A percentile compares a stretch with the other conserved stretches of the same genome.
Evolutionary conservation across 2,888 invertebrate genomes (phyloP).

Genomic region (Reticulitermes lucifugus): DNA sequence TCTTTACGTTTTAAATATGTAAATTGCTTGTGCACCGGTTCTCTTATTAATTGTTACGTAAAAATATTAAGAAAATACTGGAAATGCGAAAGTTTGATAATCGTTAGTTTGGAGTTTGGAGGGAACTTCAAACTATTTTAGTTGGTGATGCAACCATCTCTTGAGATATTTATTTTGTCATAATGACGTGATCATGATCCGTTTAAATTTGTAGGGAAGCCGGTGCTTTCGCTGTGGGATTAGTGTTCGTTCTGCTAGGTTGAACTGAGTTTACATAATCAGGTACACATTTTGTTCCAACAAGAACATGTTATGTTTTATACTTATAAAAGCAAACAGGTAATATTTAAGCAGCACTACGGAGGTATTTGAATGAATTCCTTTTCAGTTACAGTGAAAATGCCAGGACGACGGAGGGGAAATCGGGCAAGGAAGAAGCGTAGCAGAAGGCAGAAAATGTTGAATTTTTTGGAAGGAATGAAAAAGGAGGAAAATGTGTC

Average conservation of each 20-base stretch:
- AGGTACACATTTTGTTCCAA: background rate
- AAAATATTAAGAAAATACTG: background rate
- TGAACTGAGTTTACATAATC: background rate
- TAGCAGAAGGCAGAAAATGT: background rate
- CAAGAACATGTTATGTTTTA: no score
- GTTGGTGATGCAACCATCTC: background rate
- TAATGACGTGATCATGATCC: conserved; percentile 2
- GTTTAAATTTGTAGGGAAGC: background rate
- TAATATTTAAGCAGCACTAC: no score
- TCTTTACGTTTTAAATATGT: conserved; percentile 1
- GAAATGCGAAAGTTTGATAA: background rate
- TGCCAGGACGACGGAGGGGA: conserved; percentile 15
- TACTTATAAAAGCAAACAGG: no score
- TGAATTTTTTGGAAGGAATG: conserved; percentile 14
- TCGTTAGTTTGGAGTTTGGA: background rate
- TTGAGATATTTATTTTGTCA: background rate
- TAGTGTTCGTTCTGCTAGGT: background rate
- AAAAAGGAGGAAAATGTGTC: background rate
- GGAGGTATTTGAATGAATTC: background rate
- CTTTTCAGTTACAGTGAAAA: background rate
- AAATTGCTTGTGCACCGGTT: background rate
- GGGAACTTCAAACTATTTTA: conserved; percentile 20
- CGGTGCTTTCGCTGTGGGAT: background rate
- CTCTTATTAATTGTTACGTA: background rate
- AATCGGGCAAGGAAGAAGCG: conserved; percentile 19